phyloP scores from a whole-genome alignment of 35 echinoderm and acorn worm species.

The Chiridota heheva region DNA sequence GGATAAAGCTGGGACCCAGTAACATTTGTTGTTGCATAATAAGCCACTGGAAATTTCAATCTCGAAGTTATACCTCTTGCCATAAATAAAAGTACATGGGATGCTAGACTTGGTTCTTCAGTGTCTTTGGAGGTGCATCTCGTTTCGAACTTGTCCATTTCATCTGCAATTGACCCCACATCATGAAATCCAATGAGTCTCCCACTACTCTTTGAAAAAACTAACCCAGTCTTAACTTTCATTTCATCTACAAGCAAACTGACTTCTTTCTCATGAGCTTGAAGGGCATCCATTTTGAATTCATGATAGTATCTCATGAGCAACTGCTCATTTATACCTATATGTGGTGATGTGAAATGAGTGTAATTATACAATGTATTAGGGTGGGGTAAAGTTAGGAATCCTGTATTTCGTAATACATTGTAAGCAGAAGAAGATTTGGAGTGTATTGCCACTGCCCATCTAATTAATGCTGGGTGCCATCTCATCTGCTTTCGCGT shows the following conservation, averaged over 20 bases:
- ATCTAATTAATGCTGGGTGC: conserved; percentile 64
- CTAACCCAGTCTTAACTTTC: conserved; percentile 54
- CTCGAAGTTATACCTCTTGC: conserved; percentile 23
- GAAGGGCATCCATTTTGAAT: not conserved
- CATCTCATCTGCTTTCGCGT: conserved; percentile 54
- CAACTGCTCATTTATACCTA: conserved; percentile 25
- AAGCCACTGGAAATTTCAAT: conserved; percentile 17
- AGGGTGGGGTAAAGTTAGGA: conserved; percentile 46
- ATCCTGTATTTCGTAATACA: conserved; percentile 36
- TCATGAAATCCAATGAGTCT: conserved; percentile 19
- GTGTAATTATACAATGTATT: conserved; percentile 58
- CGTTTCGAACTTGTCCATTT: not conserved
- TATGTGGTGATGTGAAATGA: conserved; percentile 22
- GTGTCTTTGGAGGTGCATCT: conserved; percentile 5
- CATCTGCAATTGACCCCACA: conserved; percentile 5
- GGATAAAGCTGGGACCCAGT: conserved; percentile 6
- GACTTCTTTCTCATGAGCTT: conserved; percentile 38
- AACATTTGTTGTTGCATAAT: conserved; percentile 11
- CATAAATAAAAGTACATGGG: conserved; percentile 50
- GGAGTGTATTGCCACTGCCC: conserved; percentile 59
- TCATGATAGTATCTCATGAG: conserved; percentile 20
- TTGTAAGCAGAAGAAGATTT: conserved; percentile 69
- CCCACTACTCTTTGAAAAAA: conserved; percentile 25
- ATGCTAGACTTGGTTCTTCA: not conserved
- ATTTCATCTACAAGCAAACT: conserved; percentile 48